Conservation (phyloP, 2,113 vertebrate genomes). For the Lonchura striata region DNA sequence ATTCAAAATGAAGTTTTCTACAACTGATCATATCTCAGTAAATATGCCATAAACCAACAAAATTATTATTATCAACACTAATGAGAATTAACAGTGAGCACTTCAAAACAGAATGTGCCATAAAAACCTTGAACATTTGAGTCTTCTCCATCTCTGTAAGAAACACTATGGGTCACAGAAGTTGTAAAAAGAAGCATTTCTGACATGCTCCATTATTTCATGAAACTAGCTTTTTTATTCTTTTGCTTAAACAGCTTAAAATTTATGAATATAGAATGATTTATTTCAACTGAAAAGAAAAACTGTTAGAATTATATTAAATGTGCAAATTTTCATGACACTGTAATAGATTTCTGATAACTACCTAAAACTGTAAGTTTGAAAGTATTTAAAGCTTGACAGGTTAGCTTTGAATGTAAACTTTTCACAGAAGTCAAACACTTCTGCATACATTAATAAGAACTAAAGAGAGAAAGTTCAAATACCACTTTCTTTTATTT, state of each 20-base stretch:
- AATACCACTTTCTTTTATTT: background rate
- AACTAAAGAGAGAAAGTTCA: background rate
- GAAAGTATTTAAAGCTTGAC: background rate
- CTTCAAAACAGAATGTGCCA: background rate
- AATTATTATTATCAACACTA: background rate
- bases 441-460: background rate
- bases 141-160: background rate
- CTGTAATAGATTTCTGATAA: background rate
- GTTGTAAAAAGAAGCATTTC: background rate
- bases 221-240: background rate
- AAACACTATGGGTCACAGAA: background rate
- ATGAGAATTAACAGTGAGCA: background rate
- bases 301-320: background rate
- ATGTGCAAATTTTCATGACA: background rate
- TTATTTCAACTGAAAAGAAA: background rate
- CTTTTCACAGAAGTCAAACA: background rate
- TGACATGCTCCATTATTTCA: background rate
- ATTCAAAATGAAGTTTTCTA: background rate
- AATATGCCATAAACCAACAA: background rate
- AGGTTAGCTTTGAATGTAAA: background rate
- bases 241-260: background rate
- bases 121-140: background rate
- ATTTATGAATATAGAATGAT: background rate
- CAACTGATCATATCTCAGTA: background rate
- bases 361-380: background rate